phyloP scores from a whole-genome alignment of 2,797 vertebrate genomes.

The Amazona finschi region DNA sequence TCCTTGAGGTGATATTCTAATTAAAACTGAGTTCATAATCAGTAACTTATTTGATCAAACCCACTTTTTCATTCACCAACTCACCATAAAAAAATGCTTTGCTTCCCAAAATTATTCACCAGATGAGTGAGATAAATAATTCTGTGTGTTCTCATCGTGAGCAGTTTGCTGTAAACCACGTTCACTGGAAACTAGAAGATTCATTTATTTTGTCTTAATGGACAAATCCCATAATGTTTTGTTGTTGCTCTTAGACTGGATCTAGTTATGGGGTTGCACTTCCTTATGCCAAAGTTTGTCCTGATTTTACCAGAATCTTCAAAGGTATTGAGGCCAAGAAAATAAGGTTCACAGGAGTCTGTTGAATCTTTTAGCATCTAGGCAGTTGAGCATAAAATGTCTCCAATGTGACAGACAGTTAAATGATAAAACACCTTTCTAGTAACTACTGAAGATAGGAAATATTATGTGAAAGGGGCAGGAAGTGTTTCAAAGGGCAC shows the following conservation, averaged over 20 bases:
- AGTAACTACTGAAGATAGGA: conserved; percentile 5
- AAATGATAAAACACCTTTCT: conserved; percentile 38
- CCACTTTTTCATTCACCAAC: neutral
- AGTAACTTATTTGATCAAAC: neutral
- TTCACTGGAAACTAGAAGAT: neutral
- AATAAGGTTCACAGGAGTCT: neutral
- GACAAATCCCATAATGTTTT: neutral
- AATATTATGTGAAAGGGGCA: conserved; percentile 43
- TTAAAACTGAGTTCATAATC: neutral
- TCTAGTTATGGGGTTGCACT: neutral
- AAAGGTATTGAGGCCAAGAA: neutral
- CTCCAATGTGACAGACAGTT: neutral
- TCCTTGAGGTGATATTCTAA: neutral
- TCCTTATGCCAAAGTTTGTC: neutral
- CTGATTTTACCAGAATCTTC: neutral
- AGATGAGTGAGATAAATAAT: neutral
- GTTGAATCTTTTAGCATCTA: neutral
- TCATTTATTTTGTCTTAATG: neutral
- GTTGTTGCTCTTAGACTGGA: neutral
- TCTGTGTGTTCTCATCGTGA: neutral
- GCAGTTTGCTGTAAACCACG: neutral
- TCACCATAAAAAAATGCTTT: neutral
- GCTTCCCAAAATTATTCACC: neutral
- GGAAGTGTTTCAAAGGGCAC: conserved; percentile 52
- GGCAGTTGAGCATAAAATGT: neutral